Base-by-base conservation (phyloP, 2,888 invertebrate genomes). In the Protophormia terraenovae region DNA sequence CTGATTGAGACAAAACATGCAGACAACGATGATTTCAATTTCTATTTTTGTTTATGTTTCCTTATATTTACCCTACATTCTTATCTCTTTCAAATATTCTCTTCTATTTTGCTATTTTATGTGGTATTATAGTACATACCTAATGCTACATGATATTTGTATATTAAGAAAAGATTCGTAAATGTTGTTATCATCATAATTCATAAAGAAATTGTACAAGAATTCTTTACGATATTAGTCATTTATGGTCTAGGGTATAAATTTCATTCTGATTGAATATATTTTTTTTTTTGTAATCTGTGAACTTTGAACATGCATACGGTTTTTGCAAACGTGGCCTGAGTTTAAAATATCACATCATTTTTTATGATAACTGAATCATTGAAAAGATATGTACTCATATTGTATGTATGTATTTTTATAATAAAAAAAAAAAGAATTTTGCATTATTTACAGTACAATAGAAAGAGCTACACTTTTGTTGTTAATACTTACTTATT, bases 401-500 rank as follows among this genome's bases (percentile, higher is more conserved):
- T n/a, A n/a, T n/a, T n/a, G n/a, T 16, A 41, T 41, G 14, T 41
- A 41, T 41, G 14, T 41, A n/a, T 41, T 41, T 12, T 41, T 47
- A 47, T 16, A 47, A 8, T 19, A 16, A 16, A 7, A 1, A 47
- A 35, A 12, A 12, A 41, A 41, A n/a, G 0, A 1, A n/a, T 41
- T 41, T 41, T n/a, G 41, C 41, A 41, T n/a, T 41, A 41, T 41
- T 41, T 41, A 41, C 41, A 41, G 12, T n/a, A 12, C 5, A 4
- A n/a, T n/a, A 5, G 0, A n/a, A 41, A 41, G n/a, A 14, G 2
- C 3, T 41, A 1, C 4, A 41, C 2, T n/a, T 1, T 4, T 5
- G 3, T 45, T n/a, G 12, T 3, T 27, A 35, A 29, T 72, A 58
- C 77, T 67, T 77, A 76, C 66, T 55, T 55, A 32, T 19, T 53